Evolutionary conservation across 1,140 invertebrate species (phyloP), one percentile per base, ranked within the genome.

Genomic region (Pseudomyrmex gracilis): DNA sequence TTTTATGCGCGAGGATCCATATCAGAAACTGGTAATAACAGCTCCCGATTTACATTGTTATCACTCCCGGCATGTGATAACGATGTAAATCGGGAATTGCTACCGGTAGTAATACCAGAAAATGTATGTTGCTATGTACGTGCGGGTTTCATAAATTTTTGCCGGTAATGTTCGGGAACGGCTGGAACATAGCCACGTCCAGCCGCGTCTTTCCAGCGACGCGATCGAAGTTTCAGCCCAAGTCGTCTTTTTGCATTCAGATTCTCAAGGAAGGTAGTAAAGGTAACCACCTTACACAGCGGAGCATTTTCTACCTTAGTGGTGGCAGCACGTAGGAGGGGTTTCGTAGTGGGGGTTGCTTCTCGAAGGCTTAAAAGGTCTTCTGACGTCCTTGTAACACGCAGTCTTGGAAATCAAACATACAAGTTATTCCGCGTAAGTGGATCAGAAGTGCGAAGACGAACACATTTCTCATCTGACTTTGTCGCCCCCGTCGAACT

Each of bases 301-400:
- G 74, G 85, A 87, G 87, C 90, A 76, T 55, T 78, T 87, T 82
- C 76, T 51, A 70, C 73, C 63, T 74, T 66, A 87, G 77, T 88
- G 88, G 89, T 89, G 89, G 90, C 83, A 91, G 92, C 85, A 89
- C 88, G 85, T 88, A 77, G 85, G 88, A 34, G 58, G 8, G 3
- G 51, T 17, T 73, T 61, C 66, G 68, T 68, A 88, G 91, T 90
- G 89, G 91, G 91, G 89, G 51, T 90, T 34, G 83, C 66, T 82
- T 90, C 34, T 34, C 67, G 89, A 93, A 91, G 83, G 91, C 91
- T 93, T 93, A 94, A 93, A 94, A 94, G 88, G 92, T 90, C 90
- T 91, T 90, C 86, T 78, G 86, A 90, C 92, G 89, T 83, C 89
- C 92, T 91, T 89, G 85, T 85, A 82, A 90, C 91, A 93, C 92